These are phyloP conservation scores for Hydropsyche tenuis DNA, from an alignment of 1,140 invertebrate genomes.

Conservation along the genomic window DNA sequence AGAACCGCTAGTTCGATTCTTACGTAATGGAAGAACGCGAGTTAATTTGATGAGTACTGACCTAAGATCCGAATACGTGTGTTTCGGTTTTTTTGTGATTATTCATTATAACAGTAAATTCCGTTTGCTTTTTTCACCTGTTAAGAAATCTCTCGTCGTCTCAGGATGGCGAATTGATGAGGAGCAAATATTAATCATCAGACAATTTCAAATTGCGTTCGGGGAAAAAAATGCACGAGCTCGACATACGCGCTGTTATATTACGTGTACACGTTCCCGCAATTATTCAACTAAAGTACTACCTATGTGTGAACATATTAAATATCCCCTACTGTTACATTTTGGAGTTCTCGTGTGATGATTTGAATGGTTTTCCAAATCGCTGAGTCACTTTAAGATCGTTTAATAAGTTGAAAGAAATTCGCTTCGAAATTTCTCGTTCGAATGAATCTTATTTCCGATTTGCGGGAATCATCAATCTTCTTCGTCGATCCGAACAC, in stretches of 20 bases:
- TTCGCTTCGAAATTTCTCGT: no score
- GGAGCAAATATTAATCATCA: slow-evolving; percentile 25
- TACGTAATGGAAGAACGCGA: slow-evolving; percentile 34
- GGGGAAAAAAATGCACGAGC: background rate
- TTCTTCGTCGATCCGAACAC: no score
- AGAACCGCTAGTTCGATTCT: slow-evolving; percentile 28
- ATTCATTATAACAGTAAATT: slow-evolving; percentile 30
- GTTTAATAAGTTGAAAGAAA: no score
- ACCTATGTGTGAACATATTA: no score
- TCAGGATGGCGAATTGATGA: slow-evolving; percentile 19
- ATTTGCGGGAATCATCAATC: no score
- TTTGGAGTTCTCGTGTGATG: no score
- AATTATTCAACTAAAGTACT: no score
- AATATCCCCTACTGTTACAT: no score
- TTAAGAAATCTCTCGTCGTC: slow-evolving; percentile 1
- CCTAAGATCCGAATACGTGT: slow-evolving; percentile 36
- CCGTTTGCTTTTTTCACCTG: slow-evolving; percentile 8
- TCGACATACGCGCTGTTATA: background rate
- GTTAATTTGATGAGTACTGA: slow-evolving; percentile 41
- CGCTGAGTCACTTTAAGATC: no score
- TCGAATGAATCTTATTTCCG: no score
- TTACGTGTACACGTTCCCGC: no score
- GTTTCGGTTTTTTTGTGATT: slow-evolving; percentile 9
- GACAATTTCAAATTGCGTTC: slow-evolving; percentile 18
- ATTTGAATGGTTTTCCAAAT: no score